Evolutionary conservation across 1,140 invertebrate species (phyloP).

Genomic region (Caenorhabditis latens): DNA sequence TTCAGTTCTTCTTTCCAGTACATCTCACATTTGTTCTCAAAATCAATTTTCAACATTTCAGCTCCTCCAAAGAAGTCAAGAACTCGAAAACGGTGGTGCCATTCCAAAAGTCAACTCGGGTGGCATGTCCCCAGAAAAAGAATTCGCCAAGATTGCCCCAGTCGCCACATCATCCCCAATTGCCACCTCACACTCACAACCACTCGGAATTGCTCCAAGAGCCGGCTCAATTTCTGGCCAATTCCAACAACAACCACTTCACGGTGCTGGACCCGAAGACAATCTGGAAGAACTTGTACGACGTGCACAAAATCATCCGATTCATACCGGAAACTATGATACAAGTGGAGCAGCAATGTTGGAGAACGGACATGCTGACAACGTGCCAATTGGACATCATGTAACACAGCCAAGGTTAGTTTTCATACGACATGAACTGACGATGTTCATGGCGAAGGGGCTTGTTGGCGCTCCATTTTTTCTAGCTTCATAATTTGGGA

Average conservation of each 20-base stretch:
- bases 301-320: slow-evolving; percentile 69
- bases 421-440: background rate
- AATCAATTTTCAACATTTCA: slow-evolving; percentile 23
- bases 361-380: slow-evolving; percentile 72
- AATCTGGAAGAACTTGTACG: slow-evolving; percentile 76
- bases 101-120: slow-evolving; percentile 45
- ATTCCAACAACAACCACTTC: slow-evolving; percentile 33
- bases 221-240: slow-evolving; percentile 32
- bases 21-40: background rate
- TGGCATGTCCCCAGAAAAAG: slow-evolving; percentile 43
- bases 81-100: slow-evolving; percentile 45
- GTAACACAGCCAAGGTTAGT: slow-evolving; percentile 74
- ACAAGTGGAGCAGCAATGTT: slow-evolving; percentile 72
- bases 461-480: background rate
- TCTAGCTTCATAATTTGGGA: background rate
- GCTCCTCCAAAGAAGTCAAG: slow-evolving; percentile 57
- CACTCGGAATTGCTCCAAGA: slow-evolving; percentile 29
- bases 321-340: slow-evolving; percentile 69
- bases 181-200: slow-evolving; percentile 21
- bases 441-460: background rate
- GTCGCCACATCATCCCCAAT: slow-evolving; percentile 57
- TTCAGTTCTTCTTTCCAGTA: background rate
- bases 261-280: slow-evolving; percentile 66
- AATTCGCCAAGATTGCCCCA: slow-evolving; percentile 45
- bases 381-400: slow-evolving; percentile 72